phyloP scores from a whole-genome alignment of 2,113 vertebrate species.

The Oplegnathus fasciatus region DNA sequence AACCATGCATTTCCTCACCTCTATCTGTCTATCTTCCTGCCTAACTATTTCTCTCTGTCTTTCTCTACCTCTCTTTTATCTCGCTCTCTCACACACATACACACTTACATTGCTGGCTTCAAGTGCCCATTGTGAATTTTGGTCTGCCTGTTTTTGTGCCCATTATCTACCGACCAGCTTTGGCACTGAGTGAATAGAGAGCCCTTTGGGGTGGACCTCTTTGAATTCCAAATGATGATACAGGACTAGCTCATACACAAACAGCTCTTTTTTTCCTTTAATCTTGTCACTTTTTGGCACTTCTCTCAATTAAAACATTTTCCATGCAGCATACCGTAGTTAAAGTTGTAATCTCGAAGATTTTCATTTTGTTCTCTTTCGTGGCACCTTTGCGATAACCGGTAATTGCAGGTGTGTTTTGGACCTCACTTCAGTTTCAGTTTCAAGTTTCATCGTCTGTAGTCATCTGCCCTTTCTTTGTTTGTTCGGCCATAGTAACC shows the following conservation, averaged over 20 bases:
- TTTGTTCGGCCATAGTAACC: too few species aligned
- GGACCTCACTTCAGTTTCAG: too few species aligned
- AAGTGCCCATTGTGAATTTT: conserved; percentile 59
- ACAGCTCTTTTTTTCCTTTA: conserved; percentile 26
- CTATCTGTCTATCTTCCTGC: conserved; percentile 14
- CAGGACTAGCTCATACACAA: conserved; percentile 24
- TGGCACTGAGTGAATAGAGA: conserved; percentile 28
- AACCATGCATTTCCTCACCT: conserved; percentile 29
- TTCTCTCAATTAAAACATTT: conserved; percentile 23
- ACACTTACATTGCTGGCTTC: conserved; percentile 38
- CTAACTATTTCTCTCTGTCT: conserved; percentile 7
- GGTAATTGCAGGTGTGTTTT: too few species aligned
- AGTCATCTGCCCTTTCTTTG: too few species aligned
- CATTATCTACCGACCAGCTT: conserved; percentile 47
- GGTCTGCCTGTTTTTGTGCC: conserved; percentile 39
- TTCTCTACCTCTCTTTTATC: background rate
- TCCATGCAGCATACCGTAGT: background rate
- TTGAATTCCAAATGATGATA: conserved; percentile 59
- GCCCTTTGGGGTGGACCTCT: conserved; percentile 31
- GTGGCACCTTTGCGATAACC: too few species aligned
- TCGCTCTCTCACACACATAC: conserved; percentile 9
- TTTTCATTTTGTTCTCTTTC: too few species aligned
- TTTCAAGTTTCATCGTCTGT: too few species aligned
- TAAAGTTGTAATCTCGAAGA: too few species aligned
- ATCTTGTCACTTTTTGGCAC: conserved; percentile 5